phyloP scores from a whole-genome alignment of 2,888 invertebrate genomes.

The Lithophane leautieri region DNA sequence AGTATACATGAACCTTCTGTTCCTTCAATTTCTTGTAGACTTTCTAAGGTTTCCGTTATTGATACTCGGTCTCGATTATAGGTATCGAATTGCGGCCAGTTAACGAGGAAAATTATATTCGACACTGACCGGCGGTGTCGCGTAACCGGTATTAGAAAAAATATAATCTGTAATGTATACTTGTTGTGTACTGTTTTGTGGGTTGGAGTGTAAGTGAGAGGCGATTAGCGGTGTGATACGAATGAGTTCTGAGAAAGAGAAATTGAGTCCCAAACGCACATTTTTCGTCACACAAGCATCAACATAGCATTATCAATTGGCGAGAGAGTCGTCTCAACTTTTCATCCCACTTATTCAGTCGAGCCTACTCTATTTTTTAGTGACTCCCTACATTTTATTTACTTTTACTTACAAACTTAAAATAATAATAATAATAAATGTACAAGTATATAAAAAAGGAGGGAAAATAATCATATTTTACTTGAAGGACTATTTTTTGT shows the following conservation, averaged over 20 bases:
- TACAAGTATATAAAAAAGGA: too few relatives aligned
- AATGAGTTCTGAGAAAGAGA: background rate
- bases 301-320: too few relatives aligned
- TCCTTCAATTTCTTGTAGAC: conserved; percentile 23
- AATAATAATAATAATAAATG: too few relatives aligned
- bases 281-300: too few relatives aligned
- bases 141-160: conserved; percentile 80
- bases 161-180: conserved; percentile 78
- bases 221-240: background rate
- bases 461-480: too few relatives aligned
- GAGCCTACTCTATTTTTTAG: too few relatives aligned
- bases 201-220: conserved; percentile 34
- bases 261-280: too few relatives aligned
- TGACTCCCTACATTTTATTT: too few relatives aligned
- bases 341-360: too few relatives aligned
- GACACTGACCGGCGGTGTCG: conserved; percentile 84
- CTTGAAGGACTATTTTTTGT: too few relatives aligned
- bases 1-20: conserved; percentile 37
- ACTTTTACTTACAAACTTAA: too few relatives aligned
- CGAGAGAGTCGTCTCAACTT: too few relatives aligned
- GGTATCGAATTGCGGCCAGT: conserved; percentile 82
- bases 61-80: conserved; percentile 82
- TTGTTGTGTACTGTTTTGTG: conserved; percentile 64
- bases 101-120: conserved; percentile 87
- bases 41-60: conserved; percentile 86